Percentiles rank a stretch among this genome's conserved stretches.
Conservation (phyloP, 1,140 invertebrate genomes). For the Apolygus lucorum region DNA sequence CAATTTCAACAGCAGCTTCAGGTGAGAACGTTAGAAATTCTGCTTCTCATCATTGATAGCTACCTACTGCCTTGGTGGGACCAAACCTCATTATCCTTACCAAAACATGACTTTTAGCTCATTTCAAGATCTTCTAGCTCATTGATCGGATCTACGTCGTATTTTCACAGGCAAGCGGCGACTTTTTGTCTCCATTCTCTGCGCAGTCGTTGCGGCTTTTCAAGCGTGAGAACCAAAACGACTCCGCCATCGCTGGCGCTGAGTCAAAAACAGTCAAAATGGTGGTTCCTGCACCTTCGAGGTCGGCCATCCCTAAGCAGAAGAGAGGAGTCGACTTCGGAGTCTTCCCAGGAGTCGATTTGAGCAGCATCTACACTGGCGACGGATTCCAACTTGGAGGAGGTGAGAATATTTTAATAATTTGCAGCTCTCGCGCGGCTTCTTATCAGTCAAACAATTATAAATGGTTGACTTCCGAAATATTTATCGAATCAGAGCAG, state of each 20-base stretch:
- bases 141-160: too few relatives aligned
- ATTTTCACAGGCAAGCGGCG: conserved; percentile 9
- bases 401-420: neutral
- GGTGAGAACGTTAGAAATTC: neutral
- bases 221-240: conserved; percentile 44
- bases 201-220: conserved; percentile 30
- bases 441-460: too few relatives aligned
- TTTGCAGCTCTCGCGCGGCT: too few relatives aligned
- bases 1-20: conserved; percentile 20
- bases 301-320: conserved; percentile 5
- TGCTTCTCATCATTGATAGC: too few relatives aligned
- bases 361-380: conserved; percentile 4
- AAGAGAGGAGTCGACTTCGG: conserved; percentile 22
- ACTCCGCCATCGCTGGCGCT: conserved; percentile 21
- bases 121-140: too few relatives aligned
- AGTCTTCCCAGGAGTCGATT: conserved; percentile 25
- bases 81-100: too few relatives aligned
- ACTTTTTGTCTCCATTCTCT: conserved; percentile 17
- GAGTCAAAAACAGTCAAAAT: neutral
- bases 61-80: too few relatives aligned
- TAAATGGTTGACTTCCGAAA: too few relatives aligned
- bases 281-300: neutral
- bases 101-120: too few relatives aligned
- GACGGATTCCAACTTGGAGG: conserved; percentile 2
- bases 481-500: too few relatives aligned